A percentile compares a stretch with the other conserved stretches of the same genome.
These are phyloP conservation scores for Pygmarrhopalites habei DNA, from an alignment of 1,140 invertebrate genomes.

Conservation along the genomic window DNA sequence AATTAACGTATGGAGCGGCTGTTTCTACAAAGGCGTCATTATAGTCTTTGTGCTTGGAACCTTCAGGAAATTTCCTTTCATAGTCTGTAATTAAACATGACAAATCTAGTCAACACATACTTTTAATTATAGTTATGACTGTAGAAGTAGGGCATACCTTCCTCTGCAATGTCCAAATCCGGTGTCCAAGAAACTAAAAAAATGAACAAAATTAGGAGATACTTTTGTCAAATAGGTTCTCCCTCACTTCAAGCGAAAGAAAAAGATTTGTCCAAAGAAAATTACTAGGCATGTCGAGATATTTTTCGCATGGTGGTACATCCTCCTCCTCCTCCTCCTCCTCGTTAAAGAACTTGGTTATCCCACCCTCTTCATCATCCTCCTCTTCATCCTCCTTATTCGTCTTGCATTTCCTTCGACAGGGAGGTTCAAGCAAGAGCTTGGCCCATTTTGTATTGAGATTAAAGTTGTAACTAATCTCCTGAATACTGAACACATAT, in stretches of 20 bases:
- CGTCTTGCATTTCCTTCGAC: slow-evolving; percentile 41
- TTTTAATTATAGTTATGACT: not conserved
- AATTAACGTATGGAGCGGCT: slow-evolving; percentile 64
- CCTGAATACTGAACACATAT: too few species aligned
- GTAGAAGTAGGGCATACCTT: slow-evolving; percentile 48
- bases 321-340: slow-evolving; percentile 46
- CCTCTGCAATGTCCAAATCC: slow-evolving; percentile 57
- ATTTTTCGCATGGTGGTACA: slow-evolving; percentile 55
- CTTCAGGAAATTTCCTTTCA: slow-evolving; percentile 63
- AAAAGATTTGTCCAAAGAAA: too few species aligned
- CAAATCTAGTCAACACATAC: not conserved
- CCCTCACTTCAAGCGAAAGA: too few species aligned
- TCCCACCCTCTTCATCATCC: slow-evolving; percentile 42
- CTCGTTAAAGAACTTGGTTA: slow-evolving; percentile 38
- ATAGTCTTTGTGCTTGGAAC: slow-evolving; percentile 62
- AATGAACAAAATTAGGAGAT: too few species aligned
- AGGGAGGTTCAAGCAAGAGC: slow-evolving; percentile 58
- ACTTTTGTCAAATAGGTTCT: too few species aligned
- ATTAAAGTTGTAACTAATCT: slow-evolving; percentile 50
- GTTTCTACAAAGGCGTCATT: slow-evolving; percentile 68
- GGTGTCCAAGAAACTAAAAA: slow-evolving; percentile 67
- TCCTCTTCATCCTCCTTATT: slow-evolving; percentile 40
- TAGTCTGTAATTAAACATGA: slow-evolving; percentile 51
- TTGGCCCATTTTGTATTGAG: slow-evolving; percentile 54
- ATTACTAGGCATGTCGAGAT: slow-evolving; percentile 77